Evolutionary conservation across 2,797 vertebrate species (phyloP).

Genomic region (Sebastes alutus): DNA sequence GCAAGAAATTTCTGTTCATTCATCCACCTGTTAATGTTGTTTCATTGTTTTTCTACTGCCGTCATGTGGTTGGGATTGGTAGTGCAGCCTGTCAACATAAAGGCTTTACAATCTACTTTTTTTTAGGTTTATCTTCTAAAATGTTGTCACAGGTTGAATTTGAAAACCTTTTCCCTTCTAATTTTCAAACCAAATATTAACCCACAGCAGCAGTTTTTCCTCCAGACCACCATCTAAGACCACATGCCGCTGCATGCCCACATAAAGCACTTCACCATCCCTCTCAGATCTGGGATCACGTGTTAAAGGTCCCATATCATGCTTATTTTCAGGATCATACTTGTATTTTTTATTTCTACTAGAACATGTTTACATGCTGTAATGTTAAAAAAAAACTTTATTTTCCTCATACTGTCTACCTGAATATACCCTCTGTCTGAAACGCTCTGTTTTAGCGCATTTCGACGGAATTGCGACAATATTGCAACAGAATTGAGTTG

Average conservation of each 20-base stretch:
- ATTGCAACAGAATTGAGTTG: too few relatives aligned
- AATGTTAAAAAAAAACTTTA: too few relatives aligned
- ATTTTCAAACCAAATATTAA: background rate
- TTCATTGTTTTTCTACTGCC: slow-evolving; percentile 19
- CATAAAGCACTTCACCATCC: slow-evolving; percentile 1
- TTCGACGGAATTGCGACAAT: too few relatives aligned
- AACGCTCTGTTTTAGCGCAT: too few relatives aligned
- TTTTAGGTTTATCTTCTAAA: background rate
- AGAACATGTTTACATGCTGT: too few relatives aligned
- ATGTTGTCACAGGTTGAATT: background rate
- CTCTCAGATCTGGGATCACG: background rate
- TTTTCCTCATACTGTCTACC: too few relatives aligned
- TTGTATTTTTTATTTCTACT: too few relatives aligned
- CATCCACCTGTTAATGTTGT: background rate
- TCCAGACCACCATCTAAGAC: slow-evolving; percentile 20
- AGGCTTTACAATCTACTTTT: background rate
- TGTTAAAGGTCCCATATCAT: background rate
- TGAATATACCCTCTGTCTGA: too few relatives aligned
- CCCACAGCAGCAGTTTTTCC: background rate
- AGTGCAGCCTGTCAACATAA: background rate
- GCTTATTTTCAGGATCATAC: too few relatives aligned
- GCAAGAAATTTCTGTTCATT: background rate
- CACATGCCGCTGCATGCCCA: slow-evolving; percentile 11
- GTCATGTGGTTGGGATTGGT: background rate
- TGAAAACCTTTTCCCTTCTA: background rate